Evolutionary conservation across 2,797 vertebrate species (phyloP).

Genomic region (Luscinia luscinia): DNA sequence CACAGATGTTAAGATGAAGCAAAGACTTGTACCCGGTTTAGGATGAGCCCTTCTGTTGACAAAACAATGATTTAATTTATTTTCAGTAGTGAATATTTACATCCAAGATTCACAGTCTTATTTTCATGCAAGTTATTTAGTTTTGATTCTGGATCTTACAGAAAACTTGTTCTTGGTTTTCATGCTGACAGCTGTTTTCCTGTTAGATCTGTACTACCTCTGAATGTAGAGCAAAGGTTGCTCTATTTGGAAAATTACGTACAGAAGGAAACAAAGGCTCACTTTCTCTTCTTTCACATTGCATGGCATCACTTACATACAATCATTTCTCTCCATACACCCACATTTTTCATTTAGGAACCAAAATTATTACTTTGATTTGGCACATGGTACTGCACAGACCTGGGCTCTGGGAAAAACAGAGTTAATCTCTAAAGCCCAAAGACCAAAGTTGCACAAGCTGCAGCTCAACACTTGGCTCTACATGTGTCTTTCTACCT

Average conservation of each 20-base stretch:
- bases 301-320: background rate
- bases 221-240: background rate
- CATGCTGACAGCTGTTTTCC: slow-evolving; percentile 27
- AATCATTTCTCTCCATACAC: background rate
- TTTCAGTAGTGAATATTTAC: background rate
- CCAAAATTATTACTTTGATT: background rate
- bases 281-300: background rate
- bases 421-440: background rate
- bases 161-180: slow-evolving; percentile 4
- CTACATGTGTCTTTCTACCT: background rate
- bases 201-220: background rate
- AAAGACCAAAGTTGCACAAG: background rate
- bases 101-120: background rate
- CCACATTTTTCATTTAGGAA: background rate
- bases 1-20: background rate
- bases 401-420: background rate
- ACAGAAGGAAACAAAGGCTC: background rate
- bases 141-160: slow-evolving; percentile 45
- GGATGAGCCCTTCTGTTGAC: background rate
- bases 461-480: background rate
- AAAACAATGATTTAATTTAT: background rate
- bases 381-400: background rate
- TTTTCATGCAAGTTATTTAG: slow-evolving; percentile 3
- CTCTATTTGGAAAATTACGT: background rate
- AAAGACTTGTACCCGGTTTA: background rate